phyloP scores from a whole-genome alignment of 2,888 invertebrate species.

The Cephalotes varians region DNA sequence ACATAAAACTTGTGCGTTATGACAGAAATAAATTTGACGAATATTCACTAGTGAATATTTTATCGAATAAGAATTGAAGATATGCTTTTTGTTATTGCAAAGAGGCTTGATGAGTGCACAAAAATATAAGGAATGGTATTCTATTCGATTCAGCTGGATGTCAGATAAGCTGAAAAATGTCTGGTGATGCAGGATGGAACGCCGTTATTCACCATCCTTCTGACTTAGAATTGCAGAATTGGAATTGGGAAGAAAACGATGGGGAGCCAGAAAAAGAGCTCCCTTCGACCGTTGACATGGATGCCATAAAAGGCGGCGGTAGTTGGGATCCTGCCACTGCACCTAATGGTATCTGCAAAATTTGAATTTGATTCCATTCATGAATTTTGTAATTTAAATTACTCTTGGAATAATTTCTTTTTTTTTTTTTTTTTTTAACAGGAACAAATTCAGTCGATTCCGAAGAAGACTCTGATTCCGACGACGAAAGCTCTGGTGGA shows the following conservation, averaged over 20 bases:
- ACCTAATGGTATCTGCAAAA: conserved; percentile 78
- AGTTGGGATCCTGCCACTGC: conserved; percentile 84
- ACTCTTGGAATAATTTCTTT: not conserved
- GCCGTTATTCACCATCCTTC: conserved; percentile 88
- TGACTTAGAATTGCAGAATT: conserved; percentile 85
- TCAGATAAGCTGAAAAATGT: conserved; percentile 83
- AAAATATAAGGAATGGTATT: conserved; percentile 80
- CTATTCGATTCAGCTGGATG: conserved; percentile 78
- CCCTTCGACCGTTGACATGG: conserved; percentile 90
- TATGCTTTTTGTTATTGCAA: conserved; percentile 55
- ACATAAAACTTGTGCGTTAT: not conserved
- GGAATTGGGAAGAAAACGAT: conserved; percentile 86
- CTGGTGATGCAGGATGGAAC: conserved; percentile 87
- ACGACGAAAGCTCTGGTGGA: conserved; percentile 85
- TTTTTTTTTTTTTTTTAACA: conserved; percentile 53
- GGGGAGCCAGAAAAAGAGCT: conserved; percentile 88
- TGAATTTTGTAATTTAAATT: not conserved
- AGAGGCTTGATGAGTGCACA: conserved; percentile 57
- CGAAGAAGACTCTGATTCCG: conserved; percentile 86
- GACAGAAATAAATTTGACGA: not conserved
- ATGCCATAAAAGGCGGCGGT: conserved; percentile 88
- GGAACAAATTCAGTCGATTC: conserved; percentile 85
- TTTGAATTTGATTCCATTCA: not conserved
- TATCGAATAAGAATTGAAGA: conserved; percentile 36
- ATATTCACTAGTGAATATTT: conserved; percentile 34